Evolutionary conservation across 1,140 invertebrate species (phyloP), one percentile per base, ranked within the genome.

Genomic region (Cyclargus thomasi): DNA sequence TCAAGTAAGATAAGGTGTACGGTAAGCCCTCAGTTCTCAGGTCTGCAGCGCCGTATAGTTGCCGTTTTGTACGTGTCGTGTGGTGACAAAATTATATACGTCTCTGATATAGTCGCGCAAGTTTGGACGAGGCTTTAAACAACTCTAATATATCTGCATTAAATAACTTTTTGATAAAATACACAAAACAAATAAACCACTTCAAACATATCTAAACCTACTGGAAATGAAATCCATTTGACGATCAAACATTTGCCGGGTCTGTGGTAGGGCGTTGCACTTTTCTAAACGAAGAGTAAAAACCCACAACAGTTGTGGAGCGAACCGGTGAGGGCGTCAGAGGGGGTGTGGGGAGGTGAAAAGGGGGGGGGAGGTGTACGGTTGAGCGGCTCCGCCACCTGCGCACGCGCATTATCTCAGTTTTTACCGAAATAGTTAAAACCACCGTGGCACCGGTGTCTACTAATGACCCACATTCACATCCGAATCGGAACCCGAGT

Each of bases 371-470:
- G 78, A 81, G 83, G 82, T 86, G 87, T 81, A 90, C 79, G 87
- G 84, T 86, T 77, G 87, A 88, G 85, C 80, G 83, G 74, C 69
- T 73, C 53, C 77, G 81, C 81, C 85, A 87, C 85, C 85, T 88
- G 86, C 83, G 75, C 74, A 63, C 71, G 64, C 36, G 53, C 39
- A 55, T 53, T 65, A 29, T 53, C 53, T 65, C 18, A 23, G n/a
- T 64, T 20, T 64, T 64, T 64, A 64, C 63, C 35, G 39, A 20
- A 59, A 59, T 21, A 59, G 21, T 20, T 59, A 59, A 59, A 59
- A 11, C 20, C 17, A 20, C 3, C n/a, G n/a, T n/a, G 18, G 20
- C 18, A 59, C 20, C 55, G 18, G 18, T 59, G 20, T 59, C 55
- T 53, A 53, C 14, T 18, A 59, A 21, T 59, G 55, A 59, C 55